These are phyloP conservation scores for Tribolium castaneum DNA, from an alignment of 1,140 invertebrate genomes.

Conservation along the genomic window DNA sequence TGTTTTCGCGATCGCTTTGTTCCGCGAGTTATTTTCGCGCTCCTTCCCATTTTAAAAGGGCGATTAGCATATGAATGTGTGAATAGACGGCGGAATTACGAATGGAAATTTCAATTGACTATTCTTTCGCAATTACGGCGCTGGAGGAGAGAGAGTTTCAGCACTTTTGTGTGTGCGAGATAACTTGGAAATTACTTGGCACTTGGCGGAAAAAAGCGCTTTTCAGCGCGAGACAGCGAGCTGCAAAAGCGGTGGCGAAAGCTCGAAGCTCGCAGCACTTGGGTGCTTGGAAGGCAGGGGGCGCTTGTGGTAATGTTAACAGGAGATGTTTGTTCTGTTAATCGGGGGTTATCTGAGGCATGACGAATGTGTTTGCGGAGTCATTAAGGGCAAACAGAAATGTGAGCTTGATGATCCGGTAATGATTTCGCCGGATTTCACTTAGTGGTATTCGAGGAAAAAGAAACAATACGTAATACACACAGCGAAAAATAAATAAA, in stretches of 20 bases:
- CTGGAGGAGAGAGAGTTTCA: background rate
- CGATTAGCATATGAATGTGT: conserved; percentile 37
- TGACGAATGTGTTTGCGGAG: conserved; percentile 30
- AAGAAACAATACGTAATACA: background rate
- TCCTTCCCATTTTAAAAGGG: background rate
- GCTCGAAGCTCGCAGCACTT: too few relatives aligned
- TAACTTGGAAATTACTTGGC: background rate
- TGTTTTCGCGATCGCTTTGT: conserved; percentile 29
- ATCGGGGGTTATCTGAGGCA: background rate
- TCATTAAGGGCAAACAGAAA: conserved; percentile 37
- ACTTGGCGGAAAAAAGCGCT: background rate
- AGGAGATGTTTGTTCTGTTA: background rate
- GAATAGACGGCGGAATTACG: background rate
- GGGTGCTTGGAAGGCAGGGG: too few relatives aligned
- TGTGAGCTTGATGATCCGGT: background rate
- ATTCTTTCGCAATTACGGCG: conserved; percentile 23
- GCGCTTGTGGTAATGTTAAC: too few relatives aligned
- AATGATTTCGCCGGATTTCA: background rate
- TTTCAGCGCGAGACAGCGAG: background rate
- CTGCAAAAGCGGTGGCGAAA: too few relatives aligned
- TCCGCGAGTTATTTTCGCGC: background rate
- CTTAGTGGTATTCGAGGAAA: background rate
- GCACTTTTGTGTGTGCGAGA: background rate
- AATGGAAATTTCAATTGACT: conserved; percentile 6
- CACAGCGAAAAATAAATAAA: too few relatives aligned